Evolutionary conservation across 2,113 vertebrate species (phyloP), one percentile per base, ranked within the genome.

Genomic region (Aptenodytes forsteri): DNA sequence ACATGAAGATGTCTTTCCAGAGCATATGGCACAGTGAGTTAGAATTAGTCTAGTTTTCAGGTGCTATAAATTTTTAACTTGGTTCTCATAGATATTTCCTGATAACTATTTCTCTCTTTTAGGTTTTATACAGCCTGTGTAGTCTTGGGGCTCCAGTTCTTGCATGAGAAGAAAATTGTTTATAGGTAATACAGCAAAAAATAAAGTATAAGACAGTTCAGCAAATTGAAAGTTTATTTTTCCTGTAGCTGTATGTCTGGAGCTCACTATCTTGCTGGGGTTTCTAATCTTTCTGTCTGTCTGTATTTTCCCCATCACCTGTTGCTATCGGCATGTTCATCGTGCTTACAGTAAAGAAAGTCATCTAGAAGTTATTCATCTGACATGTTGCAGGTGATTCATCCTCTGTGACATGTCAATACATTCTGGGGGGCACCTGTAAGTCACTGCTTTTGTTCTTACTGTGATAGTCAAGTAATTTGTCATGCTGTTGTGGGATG

Each of bases 101-200:
- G 30, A 56, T 55, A 75, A 66, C 25, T 87, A 1, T 93, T 92
- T 91, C 23, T 90, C 10, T 96, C 50, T 91, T 56, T 27, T 93
- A 99, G 99, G 98, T 99, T 99, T 97, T 99, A 99, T 86, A 95
- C 99, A 58, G 99, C 99, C 38, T 99, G 99, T 29, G 99, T 99
- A 36, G 96, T 99, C 76, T 97, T 99, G 96, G 99, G 99, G 40
- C 98, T 99, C 40, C 99, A 99, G 97, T 99, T 99, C 79, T 98
- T 99, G 44, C 99, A 99, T 4, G 98, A 98, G 91, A 99, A 99
- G 97, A 99, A 98, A 97, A 99, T 99, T 80, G 98, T 99, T 97
- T 99, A 99, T 93, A 98, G 99, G 99, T 99, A 97, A 97, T 58
- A 30, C 25, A 58, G 34, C 56, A 58, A 70, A 88, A 54, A 89